Evolutionary conservation across 2,113 vertebrate genomes (phyloP), one percentile per base, ranked within the genome.

Genomic region (Shinisaurus crocodilurus): DNA sequence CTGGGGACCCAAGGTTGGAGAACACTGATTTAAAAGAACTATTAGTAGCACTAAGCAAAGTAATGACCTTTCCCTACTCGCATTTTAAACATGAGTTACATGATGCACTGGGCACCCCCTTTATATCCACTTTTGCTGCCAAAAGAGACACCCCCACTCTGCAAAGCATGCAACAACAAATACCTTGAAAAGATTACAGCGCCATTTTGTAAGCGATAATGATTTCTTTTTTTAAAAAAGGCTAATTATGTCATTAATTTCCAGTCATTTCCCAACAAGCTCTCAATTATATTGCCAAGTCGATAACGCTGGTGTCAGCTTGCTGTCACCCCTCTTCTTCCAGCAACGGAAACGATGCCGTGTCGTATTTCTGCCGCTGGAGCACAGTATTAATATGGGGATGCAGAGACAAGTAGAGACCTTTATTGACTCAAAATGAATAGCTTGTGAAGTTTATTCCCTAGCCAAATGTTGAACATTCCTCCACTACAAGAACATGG

Each of bases 221-320:
- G 43, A 92, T 92, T 90, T 90, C 85, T n/a, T 32, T 29, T n/a
- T 60, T 60, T 13, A 60, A 18, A 60, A 60, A n/a, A 70, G 50
- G 72, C 80, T 89, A 93, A 93, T 83, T 95, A 69, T 85, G 87
- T 91, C 91, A 93, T 94, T 94, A 93, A 91, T 94, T 94, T 88
- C 32, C 79, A 70, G 88, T 91, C 67, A 90, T 95, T 92, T 93
- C 83, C 88, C 90, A 92, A 72, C 50, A 83, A 90, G 70, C 86
- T n/a, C 84, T 69, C 80, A 67, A 75, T 92, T 92, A 92, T 83
- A 92, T 91, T 94, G 92, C n/a, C 75, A 84, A 90, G 48, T 86
- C 82, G 83, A 88, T 95, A 92, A n/a, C n/a, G 90, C 37, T 87
- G 79, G 76, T 93, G 91, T 90, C 88, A 92, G 88, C 76, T 65